Evolutionary conservation across 2,888 invertebrate genomes (phyloP).

Genomic region (Julus scanicus): DNA sequence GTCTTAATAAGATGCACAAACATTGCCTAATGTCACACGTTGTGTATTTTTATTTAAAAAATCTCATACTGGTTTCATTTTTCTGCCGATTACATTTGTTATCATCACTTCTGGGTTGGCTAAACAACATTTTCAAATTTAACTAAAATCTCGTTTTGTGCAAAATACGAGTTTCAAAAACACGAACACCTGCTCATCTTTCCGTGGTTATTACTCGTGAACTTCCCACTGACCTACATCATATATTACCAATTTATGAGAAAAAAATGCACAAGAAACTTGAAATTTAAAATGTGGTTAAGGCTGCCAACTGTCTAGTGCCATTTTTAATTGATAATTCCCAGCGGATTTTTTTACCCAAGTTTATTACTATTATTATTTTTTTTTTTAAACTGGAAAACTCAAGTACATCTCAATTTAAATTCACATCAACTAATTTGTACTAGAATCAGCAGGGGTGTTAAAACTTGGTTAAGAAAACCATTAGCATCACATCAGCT

Average conservation of each 20-base stretch:
- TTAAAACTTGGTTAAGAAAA: not conserved
- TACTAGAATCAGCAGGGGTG: not conserved
- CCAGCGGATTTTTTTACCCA: not conserved
- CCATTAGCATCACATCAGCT: not conserved
- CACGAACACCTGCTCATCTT: slow-evolving; percentile 34
- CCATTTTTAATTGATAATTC: slow-evolving; percentile 17
- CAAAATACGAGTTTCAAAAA: not conserved
- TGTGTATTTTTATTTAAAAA: too few species aligned
- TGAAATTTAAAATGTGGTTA: not conserved
- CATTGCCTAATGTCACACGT: too few species aligned
- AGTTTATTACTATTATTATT: not conserved
- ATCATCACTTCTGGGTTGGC: not conserved
- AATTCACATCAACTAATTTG: not conserved
- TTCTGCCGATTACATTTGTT: too few species aligned
- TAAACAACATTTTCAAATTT: not conserved
- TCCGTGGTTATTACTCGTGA: not conserved
- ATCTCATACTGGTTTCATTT: not conserved
- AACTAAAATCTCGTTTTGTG: not conserved
- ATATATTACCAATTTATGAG: not conserved
- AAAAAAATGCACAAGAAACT: not conserved
- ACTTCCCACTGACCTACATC: slow-evolving; percentile 35
- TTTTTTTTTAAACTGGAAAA: not conserved
- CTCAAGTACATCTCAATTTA: not conserved
- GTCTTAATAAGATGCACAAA: too few species aligned
- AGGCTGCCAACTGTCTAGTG: not conserved